Evolutionary conservation across 2,797 vertebrate species (phyloP).

Genomic region (Coccyzus lansbergi): DNA sequence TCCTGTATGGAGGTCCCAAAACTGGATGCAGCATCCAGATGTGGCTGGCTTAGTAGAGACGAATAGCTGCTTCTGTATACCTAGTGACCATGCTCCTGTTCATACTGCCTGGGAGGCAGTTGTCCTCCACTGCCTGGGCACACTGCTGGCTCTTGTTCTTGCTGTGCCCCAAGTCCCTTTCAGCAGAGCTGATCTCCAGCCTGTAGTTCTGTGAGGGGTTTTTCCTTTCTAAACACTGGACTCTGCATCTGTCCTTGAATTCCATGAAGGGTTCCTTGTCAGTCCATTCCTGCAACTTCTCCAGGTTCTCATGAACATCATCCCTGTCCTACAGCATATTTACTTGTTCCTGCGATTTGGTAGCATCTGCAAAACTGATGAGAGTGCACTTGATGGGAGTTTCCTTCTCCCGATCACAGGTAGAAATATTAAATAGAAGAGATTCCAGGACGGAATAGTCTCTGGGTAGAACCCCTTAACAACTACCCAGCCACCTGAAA

Average conservation of each 20-base stretch:
- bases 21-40: neutral
- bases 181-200: neutral
- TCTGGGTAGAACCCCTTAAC: neutral
- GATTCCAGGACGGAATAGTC: neutral
- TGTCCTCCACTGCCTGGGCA: neutral
- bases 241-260: neutral
- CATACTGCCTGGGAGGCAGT: neutral
- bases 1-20: neutral
- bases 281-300: neutral
- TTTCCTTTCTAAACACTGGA: neutral
- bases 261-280: too few relatives aligned
- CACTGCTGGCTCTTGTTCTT: neutral
- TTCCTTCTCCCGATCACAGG: too few relatives aligned
- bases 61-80: neutral
- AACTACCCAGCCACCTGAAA: neutral
- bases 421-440: neutral
- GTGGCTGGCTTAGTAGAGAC: neutral
- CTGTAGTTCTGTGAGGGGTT: neutral
- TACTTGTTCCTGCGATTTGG: too few relatives aligned
- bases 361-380: neutral
- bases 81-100: fast-evolving
- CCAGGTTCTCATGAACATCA: neutral
- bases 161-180: neutral
- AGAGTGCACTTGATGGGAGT: neutral
- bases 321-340: neutral